Evolutionary conservation across 2,888 invertebrate species (phyloP), one percentile per base, ranked within the genome.

Genomic region (Ceriagrion tenellum): DNA sequence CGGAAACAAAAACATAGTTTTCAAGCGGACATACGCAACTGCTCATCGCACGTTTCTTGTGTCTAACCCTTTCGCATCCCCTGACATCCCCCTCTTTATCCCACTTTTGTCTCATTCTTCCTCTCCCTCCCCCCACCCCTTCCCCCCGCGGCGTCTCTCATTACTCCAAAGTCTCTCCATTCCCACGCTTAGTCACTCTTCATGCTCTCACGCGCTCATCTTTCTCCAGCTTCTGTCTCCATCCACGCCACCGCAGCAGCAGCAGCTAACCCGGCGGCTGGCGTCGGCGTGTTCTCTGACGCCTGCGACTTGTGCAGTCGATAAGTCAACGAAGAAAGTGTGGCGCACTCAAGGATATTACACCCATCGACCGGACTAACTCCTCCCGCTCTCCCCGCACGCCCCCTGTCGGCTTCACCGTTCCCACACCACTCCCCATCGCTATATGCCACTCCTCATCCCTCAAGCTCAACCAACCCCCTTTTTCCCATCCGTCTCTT

Each of bases 321-420:
- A 93, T 93, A 93, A 93, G 93, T 93, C 93, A 93, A 93, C 93
- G 93, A 93, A 93, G 93, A 93, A 93, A 93, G 63, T 91, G 91
- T 91, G 40, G 93, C 93, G 93, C 93, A 93, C 93, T 93, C 93
- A 93, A 93, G 93, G 69, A 93, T 93, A 93, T 93, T 93, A 93
- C 93, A 93, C 93, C 93, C 93, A 93, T 93, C 93, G 93, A 93
- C 93, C 93, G 93, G 69, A 93, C 93, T 63, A 35, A 93, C 93
- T 69, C 40, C 93, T 18, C 6, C 56, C 35, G 2, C 63, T 0
- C 40, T 35, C 47, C 47, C 59, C 30, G 12, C 40, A 55, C 40
- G 4, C 55, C 90, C 40, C 35, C 55, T 56, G 59, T 35, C 35
- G 23, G 10, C 35, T 23, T 4, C 59, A 0, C 30, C 90, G 1